Evolutionary conservation across 2,888 invertebrate species (phyloP), one percentile per base, ranked within the genome.

Genomic region (Cephus spinipes): DNA sequence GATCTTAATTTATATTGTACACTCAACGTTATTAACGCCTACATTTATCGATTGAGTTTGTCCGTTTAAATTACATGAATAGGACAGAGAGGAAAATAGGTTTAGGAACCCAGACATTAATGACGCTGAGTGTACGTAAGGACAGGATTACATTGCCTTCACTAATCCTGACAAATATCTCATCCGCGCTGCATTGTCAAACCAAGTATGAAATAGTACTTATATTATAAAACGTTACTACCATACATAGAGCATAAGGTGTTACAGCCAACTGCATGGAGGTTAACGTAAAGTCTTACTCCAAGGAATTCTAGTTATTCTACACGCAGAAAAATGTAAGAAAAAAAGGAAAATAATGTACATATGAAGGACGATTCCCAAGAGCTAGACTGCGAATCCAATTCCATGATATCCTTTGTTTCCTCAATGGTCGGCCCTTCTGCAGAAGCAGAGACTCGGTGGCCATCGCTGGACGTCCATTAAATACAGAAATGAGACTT

Each of bases 391-490:
- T 71, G 71, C 32, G 4, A 71, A 31, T 71, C 71, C 71, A 71
- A 71, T 71, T 71, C 32, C 71, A 32, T 3, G 71, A 6, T 71
- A 84, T 85, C 87, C 87, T 89, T 90, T 88, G 89, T 89, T 88
- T 89, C 84, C 83, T 80, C 80, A 79, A 80, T 81, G 76, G 79
- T 78, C 82, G 81, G 83, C 82, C 83, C 83, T 85, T 83, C 83
- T 79, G 84, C 81, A 82, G 80, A 83, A 80, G 81, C 81, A 76
- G 40, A 82, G 85, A 85, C 85, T 86, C 86, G 85, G 88, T 88
- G 89, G 89, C 89, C 90, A 89, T 89, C 86, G 88, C 87, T 85
- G 85, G 86, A 87, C 89, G 89, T 90, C 90, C 90, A 90, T 90
- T 90, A 90, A 89, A 89, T 86, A 85, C 88, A 89, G 87, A 89